Conservation (phyloP, 2,888 invertebrate genomes). For the Meloe dianella region DNA sequence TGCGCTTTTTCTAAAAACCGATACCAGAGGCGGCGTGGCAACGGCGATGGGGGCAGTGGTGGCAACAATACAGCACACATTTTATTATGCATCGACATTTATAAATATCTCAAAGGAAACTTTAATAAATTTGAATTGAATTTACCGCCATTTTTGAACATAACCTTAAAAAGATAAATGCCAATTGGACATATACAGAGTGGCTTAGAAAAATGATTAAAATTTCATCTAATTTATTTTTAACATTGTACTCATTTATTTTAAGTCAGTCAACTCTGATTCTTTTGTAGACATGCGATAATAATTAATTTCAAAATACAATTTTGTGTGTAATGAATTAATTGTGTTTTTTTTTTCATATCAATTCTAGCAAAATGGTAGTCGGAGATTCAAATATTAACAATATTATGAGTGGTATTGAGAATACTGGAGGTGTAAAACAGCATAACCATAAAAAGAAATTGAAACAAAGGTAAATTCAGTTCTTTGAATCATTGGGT, state of each 20-base stretch:
- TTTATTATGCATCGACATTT: too few species aligned
- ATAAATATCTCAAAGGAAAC: too few species aligned
- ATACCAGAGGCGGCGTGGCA: constrained; percentile 2
- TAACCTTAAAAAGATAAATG: background rate
- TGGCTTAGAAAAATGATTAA: background rate
- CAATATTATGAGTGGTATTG: constrained; percentile 90
- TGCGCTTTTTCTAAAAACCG: constrained; percentile 2
- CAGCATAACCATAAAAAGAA: constrained; percentile 90
- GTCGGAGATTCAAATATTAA: constrained; percentile 82
- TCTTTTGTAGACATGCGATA: constrained; percentile 1
- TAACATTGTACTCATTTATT: constrained; percentile 16
- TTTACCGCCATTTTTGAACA: background rate
- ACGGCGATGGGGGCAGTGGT: too few species aligned
- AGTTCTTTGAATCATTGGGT: constrained; percentile 18
- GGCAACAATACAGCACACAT: background rate
- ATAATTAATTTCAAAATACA: background rate
- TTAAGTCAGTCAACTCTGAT: constrained; percentile 1
- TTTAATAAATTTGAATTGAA: background rate
- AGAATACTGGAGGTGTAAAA: constrained; percentile 86
- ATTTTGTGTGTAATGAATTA: background rate
- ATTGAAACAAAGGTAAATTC: constrained; percentile 81
- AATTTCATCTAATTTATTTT: constrained; percentile 21
- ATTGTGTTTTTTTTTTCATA: background rate
- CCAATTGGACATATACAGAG: background rate
- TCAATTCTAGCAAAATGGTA: constrained; percentile 70